These are phyloP conservation scores for Solen grandis DNA, from an alignment of 1,140 invertebrate species.

Conservation along the genomic window DNA sequence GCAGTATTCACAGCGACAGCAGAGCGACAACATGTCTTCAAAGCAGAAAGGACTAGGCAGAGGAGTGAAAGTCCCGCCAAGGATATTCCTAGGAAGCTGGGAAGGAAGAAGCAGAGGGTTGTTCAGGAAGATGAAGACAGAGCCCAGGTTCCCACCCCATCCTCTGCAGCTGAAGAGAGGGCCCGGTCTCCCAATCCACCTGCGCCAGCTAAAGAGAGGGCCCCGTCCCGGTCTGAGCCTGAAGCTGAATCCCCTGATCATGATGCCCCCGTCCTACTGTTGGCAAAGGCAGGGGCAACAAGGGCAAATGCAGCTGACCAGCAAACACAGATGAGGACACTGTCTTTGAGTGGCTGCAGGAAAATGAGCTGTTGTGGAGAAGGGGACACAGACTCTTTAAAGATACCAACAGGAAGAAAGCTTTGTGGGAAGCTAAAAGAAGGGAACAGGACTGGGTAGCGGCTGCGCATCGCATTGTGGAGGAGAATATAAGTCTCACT, in stretches of 20 bases:
- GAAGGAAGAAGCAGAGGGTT: background rate
- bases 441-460: background rate
- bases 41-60: background rate
- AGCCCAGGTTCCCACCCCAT: background rate
- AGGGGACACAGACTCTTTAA: background rate
- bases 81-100: background rate
- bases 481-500: too few species aligned
- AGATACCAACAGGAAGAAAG: background rate
- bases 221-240: background rate
- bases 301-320: background rate
- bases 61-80: background rate
- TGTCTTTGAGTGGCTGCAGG: background rate
- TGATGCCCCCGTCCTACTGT: background rate
- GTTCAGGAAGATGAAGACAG: background rate
- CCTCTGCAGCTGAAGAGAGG: background rate
- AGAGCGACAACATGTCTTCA: background rate
- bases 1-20: background rate
- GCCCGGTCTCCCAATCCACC: background rate
- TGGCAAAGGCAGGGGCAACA: background rate
- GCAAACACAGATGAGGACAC: background rate
- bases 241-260: background rate
- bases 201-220: background rate
- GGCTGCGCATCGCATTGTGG: too few species aligned
- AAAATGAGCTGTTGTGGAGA: background rate
- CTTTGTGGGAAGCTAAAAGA: background rate